Conservation (phyloP, 2,888 invertebrate genomes). For the Alsophila aescularia region DNA sequence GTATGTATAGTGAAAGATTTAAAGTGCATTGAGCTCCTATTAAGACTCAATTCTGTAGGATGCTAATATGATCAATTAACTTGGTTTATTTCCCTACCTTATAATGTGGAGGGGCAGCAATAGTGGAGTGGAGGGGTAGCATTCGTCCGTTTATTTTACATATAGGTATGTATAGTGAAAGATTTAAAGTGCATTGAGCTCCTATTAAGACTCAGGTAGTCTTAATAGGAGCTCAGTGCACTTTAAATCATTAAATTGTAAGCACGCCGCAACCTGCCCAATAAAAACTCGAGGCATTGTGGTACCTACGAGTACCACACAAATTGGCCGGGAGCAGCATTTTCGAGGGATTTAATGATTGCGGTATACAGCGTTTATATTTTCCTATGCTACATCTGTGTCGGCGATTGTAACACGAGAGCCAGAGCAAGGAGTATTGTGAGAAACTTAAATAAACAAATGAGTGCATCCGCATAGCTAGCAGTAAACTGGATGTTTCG, state of each 20-base stretch:
- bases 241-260: not conserved
- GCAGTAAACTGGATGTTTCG: constrained; percentile 26
- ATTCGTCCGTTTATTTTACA: not conserved
- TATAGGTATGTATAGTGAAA: not conserved
- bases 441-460: constrained; percentile 29
- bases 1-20: not conserved
- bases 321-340: constrained; percentile 9
- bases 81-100: not conserved
- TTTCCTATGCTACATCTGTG: constrained; percentile 5
- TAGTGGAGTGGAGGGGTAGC: too few species aligned
- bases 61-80: too few species aligned
- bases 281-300: not conserved
- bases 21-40: not conserved
- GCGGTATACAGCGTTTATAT: constrained; percentile 19
- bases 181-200: not conserved
- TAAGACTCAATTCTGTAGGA: too few species aligned
- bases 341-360: constrained; percentile 18
- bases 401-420: constrained; percentile 20
- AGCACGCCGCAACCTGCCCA: not conserved
- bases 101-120: not conserved
- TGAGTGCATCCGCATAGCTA: constrained; percentile 29
- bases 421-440: constrained; percentile 18
- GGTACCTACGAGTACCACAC: not conserved
- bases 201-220: not conserved
- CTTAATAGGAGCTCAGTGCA: too few species aligned